Evolutionary conservation across 2,888 invertebrate genomes (phyloP).

Genomic region (Lasioglossum figueresi): DNA sequence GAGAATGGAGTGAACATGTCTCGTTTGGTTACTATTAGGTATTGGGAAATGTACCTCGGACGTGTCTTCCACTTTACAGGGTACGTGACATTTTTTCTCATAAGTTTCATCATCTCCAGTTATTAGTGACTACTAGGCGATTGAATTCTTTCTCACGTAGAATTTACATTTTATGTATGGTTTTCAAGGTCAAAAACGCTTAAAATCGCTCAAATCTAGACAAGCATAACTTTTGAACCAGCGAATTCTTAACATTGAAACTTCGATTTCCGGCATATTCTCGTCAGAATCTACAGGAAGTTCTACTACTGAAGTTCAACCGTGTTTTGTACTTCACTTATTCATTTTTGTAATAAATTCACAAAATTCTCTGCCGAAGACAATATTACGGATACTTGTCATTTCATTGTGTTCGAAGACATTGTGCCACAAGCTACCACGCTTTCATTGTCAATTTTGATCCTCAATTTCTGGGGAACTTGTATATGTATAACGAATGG

Average conservation of each 20-base stretch:
- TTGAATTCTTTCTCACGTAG: too few relatives aligned
- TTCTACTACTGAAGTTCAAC: too few relatives aligned
- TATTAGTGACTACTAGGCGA: too few relatives aligned
- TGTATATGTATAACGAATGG: background rate
- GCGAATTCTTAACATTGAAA: too few relatives aligned
- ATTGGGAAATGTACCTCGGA: background rate
- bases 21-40: background rate
- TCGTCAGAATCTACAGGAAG: too few relatives aligned
- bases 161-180: too few relatives aligned
- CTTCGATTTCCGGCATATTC: too few relatives aligned
- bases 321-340: too few relatives aligned
- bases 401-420: background rate
- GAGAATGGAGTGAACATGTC: background rate
- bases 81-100: background rate
- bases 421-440: background rate
- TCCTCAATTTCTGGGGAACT: background rate
- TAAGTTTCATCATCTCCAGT: background rate
- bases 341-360: background rate
- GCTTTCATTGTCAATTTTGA: background rate
- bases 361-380: background rate
- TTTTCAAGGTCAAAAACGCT: too few relatives aligned
- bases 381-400: background rate
- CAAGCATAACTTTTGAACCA: too few relatives aligned
- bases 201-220: too few relatives aligned
- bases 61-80: background rate